Conservation (phyloP, 2,888 invertebrate genomes). For the Cataglyphis rosenhaueri region DNA sequence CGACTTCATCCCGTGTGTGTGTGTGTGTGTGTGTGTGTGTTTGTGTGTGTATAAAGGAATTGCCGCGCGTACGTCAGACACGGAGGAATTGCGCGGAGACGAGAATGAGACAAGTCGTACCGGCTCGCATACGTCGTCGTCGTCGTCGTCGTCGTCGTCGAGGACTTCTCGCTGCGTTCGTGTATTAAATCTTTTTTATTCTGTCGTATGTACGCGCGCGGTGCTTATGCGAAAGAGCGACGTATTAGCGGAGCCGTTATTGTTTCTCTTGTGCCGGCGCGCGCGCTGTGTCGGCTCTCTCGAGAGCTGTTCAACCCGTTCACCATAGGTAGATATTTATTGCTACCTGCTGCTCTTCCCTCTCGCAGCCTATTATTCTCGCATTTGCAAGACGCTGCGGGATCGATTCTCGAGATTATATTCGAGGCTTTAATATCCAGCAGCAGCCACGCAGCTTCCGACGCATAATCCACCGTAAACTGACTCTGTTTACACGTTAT, state of each 20-base stretch:
- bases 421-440: conserved; percentile 38
- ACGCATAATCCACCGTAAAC: conserved; percentile 37
- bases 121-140: conserved; percentile 38
- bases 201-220: conserved; percentile 4
- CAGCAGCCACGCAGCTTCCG: conserved; percentile 17
- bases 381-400: conserved; percentile 45
- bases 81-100: conserved; percentile 34
- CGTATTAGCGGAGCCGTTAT: conserved; percentile 45
- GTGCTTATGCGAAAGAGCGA: conserved; percentile 45
- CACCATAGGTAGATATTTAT: conserved; percentile 46
- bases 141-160: conserved; percentile 30
- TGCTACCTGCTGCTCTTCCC: conserved; percentile 37
- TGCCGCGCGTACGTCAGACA: conserved; percentile 18
- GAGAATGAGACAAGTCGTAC: conserved; percentile 45
- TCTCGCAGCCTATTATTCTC: conserved; percentile 47
- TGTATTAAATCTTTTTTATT: conserved; percentile 42
- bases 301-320: conserved; percentile 27
- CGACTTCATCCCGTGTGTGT: conserved; percentile 16
- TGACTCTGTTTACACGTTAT: conserved; percentile 40
- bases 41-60: not conserved
- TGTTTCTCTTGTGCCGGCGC: conserved; percentile 49
- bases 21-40: not conserved
- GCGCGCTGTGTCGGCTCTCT: conserved; percentile 10
- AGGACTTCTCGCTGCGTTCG: conserved; percentile 16
- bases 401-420: conserved; percentile 50